These are phyloP conservation scores for Halcyon leucocephala DNA, from an alignment of 2,797 vertebrate species.

Conservation along the genomic window DNA sequence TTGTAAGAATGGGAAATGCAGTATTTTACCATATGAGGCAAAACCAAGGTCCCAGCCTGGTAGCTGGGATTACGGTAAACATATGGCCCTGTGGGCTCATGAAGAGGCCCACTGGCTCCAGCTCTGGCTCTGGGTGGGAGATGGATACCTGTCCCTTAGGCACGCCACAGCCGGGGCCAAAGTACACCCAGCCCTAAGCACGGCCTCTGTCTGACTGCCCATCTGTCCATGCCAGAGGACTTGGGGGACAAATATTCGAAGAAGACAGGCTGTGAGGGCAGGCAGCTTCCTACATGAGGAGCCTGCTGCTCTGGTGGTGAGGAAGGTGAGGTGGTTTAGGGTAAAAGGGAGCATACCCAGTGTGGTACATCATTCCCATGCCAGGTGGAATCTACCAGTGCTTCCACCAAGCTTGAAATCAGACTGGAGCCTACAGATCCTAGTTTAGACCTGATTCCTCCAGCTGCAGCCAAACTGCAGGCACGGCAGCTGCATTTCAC, in stretches of 20 bases:
- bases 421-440: accelerated
- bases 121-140: accelerated
- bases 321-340: not conserved
- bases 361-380: not conserved
- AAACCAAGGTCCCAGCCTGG: not conserved
- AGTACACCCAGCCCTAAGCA: not conserved
- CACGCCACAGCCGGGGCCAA: accelerated
- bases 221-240: not conserved
- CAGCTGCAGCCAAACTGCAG: not conserved
- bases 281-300: not conserved
- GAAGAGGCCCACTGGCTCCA: not conserved
- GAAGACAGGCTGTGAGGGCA: not conserved
- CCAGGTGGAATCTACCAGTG: not conserved
- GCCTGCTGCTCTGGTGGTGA: not conserved
- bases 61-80: not conserved
- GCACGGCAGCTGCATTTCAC: not conserved
- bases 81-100: not conserved
- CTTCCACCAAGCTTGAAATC: not conserved
- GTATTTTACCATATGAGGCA: not conserved
- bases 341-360: not conserved
- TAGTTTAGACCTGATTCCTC: not conserved
- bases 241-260: not conserved
- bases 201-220: not conserved
- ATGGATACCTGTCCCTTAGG: not conserved
- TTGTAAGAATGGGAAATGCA: not conserved